Conservation (phyloP, 2,113 vertebrate species). For the Nyctibius bracteatus region DNA sequence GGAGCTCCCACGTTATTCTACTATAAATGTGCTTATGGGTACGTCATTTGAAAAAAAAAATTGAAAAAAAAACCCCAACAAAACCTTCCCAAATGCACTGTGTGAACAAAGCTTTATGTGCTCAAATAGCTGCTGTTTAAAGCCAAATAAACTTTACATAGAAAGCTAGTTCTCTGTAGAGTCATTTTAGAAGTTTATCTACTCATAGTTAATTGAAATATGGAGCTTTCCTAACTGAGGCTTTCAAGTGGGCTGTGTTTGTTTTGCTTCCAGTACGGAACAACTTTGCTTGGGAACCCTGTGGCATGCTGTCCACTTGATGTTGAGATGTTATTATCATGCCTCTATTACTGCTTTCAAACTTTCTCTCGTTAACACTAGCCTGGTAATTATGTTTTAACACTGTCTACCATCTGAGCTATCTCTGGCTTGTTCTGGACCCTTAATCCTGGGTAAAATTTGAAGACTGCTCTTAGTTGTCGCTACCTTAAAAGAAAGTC, state of each 20-base stretch:
- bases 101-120: neutral
- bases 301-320: neutral
- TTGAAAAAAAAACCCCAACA: no score
- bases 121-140: neutral
- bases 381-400: neutral
- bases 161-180: neutral
- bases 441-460: neutral
- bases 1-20: fast-evolving
- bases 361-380: neutral
- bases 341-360: neutral
- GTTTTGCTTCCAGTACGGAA: neutral
- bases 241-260: neutral
- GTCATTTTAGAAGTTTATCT: neutral
- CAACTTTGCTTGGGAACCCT: neutral
- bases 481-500: neutral
- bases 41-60: neutral
- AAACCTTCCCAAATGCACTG: neutral
- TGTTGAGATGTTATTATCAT: neutral
- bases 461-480: neutral
- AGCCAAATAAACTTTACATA: neutral
- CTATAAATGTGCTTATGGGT: no score
- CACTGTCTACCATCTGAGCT: neutral
- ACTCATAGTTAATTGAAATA: neutral
- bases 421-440: neutral
- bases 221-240: neutral